These are phyloP conservation scores for Diabrotica virgifera DNA, from an alignment of 1,140 invertebrate genomes.

Conservation along the genomic window DNA sequence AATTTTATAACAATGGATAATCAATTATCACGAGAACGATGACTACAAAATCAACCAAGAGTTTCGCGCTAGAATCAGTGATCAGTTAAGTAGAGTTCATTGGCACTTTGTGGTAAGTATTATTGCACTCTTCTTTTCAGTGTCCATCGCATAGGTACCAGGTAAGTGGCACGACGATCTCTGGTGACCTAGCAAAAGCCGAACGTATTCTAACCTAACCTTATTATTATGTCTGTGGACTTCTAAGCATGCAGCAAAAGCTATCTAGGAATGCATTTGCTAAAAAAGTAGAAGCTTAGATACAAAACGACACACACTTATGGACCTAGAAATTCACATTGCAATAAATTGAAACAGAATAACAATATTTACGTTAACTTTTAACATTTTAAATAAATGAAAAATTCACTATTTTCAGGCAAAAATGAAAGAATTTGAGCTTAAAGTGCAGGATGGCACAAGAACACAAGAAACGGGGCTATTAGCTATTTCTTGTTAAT, in stretches of 20 bases:
- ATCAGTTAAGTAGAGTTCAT: slow-evolving; percentile 37
- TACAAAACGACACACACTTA: too few relatives aligned
- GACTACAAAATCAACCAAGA: too few relatives aligned
- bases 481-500: too few relatives aligned
- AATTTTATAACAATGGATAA: too few relatives aligned
- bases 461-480: too few relatives aligned
- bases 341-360: not conserved
- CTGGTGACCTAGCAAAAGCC: slow-evolving; percentile 42
- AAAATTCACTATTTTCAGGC: too few relatives aligned
- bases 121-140: slow-evolving; percentile 48
- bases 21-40: too few relatives aligned
- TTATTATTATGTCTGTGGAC: slow-evolving; percentile 42
- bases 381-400: too few relatives aligned
- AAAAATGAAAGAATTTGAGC: too few relatives aligned
- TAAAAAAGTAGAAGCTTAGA: not conserved
- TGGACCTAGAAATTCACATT: too few relatives aligned
- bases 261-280: slow-evolving; percentile 4
- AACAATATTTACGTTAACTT: too few relatives aligned
- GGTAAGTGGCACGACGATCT: slow-evolving; percentile 47
- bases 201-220: slow-evolving; percentile 38
- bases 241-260: slow-evolving; percentile 17
- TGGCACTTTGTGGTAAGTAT: slow-evolving; percentile 38
- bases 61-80: not conserved
- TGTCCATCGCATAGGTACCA: slow-evolving; percentile 37
- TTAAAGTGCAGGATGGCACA: too few relatives aligned